A percentile compares a stretch with the other conserved stretches of the same genome.
phyloP scores from a whole-genome alignment of 2,888 invertebrate species.

The Heterodera filipjevi region DNA sequence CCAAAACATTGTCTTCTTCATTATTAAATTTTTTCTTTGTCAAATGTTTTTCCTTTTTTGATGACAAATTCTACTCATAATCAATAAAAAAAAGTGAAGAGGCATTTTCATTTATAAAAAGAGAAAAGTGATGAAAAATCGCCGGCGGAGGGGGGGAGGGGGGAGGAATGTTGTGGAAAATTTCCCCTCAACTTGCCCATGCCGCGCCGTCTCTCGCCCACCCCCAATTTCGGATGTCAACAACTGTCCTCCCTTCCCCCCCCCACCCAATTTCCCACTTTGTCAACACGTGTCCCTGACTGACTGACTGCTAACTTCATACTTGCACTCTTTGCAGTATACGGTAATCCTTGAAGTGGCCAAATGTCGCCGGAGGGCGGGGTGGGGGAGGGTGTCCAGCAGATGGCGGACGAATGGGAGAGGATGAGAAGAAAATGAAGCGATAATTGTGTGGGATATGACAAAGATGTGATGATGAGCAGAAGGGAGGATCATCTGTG shows the following conservation, averaged over 20 bases:
- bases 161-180: too few relatives aligned
- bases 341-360: not conserved
- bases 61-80: too few relatives aligned
- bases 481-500: not conserved
- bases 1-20: not conserved
- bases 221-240: not conserved
- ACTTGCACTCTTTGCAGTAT: not conserved
- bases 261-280: not conserved
- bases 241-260: not conserved
- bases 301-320: not conserved
- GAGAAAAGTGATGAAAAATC: too few relatives aligned
- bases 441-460: slow-evolving; percentile 11
- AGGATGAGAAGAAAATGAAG: not conserved
- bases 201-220: not conserved
- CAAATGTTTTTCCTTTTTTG: too few relatives aligned
- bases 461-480: slow-evolving; percentile 4
- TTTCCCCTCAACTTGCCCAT: too few relatives aligned
- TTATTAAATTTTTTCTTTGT: too few relatives aligned
- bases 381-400: not conserved
- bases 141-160: too few relatives aligned
- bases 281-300: slow-evolving; percentile 4
- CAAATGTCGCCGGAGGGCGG: not conserved
- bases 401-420: not conserved
- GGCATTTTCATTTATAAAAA: too few relatives aligned
- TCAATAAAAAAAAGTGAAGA: too few relatives aligned